Evolutionary conservation across 2,888 invertebrate genomes (phyloP).

Genomic region (Venustoraphidia nigricollis): DNA sequence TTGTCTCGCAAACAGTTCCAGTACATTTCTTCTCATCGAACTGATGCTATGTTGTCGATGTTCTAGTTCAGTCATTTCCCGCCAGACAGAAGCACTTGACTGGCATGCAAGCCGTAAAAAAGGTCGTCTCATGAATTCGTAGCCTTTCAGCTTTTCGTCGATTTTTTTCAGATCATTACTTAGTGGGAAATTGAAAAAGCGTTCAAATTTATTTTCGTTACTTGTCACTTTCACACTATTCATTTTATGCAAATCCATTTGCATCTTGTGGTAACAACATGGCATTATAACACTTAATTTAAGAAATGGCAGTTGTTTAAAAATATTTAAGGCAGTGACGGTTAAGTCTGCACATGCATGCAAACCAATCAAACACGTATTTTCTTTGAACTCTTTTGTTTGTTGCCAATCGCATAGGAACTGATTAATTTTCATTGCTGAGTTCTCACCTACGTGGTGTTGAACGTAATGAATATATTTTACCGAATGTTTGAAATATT

Average conservation of each 20-base stretch:
- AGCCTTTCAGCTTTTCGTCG: constrained; percentile 23
- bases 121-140: constrained; percentile 37
- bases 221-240: constrained; percentile 9
- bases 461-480: constrained; percentile 39
- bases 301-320: constrained; percentile 37
- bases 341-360: constrained; percentile 70
- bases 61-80: constrained; percentile 27
- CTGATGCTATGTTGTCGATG: constrained; percentile 36
- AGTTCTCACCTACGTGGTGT: constrained; percentile 37
- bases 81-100: constrained; percentile 38
- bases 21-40: constrained; percentile 42
- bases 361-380: constrained; percentile 40
- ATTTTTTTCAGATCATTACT: constrained; percentile 33
- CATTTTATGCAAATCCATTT: constrained; percentile 12
- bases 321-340: constrained; percentile 47
- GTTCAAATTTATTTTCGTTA: constrained; percentile 9
- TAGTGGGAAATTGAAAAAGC: constrained; percentile 50
- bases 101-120: constrained; percentile 62
- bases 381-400: constrained; percentile 13
- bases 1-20: constrained; percentile 40
- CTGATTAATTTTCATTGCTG: constrained; percentile 28
- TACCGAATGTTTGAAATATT: constrained; percentile 34
- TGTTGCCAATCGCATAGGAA: constrained; percentile 28
- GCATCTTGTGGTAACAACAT: constrained; percentile 66
- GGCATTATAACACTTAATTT: constrained; percentile 50